Evolutionary conservation across 1,140 invertebrate genomes (phyloP).

Genomic region (Globodera ellingtonae): DNA sequence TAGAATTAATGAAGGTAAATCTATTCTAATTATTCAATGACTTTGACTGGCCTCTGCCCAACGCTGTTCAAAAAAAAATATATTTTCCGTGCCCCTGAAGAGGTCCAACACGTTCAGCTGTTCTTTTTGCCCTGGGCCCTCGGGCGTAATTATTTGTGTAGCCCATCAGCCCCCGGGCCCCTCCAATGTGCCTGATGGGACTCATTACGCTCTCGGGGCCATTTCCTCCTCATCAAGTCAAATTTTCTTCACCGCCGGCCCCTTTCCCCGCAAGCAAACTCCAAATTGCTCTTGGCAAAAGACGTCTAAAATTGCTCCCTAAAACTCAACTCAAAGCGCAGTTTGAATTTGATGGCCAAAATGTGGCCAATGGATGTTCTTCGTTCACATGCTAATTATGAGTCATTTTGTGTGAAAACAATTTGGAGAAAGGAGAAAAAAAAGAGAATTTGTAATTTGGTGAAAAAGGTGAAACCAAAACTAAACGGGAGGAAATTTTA

Average conservation of each 20-base stretch:
- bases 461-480: too few species aligned
- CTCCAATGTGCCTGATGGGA: background rate
- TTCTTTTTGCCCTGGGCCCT: background rate
- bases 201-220: background rate
- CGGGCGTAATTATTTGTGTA: constrained; percentile 4
- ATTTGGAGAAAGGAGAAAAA: background rate
- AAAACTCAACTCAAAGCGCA: background rate
- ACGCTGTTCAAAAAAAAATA: background rate
- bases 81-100: background rate
- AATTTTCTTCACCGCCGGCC: background rate
- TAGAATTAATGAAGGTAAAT: too few species aligned
- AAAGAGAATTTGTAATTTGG: background rate
- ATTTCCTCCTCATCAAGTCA: background rate
- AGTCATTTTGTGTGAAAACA: too few species aligned
- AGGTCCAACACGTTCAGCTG: constrained; percentile 14
- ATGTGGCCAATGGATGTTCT: background rate
- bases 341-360: background rate
- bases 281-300: background rate
- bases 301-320: constrained; percentile 1
- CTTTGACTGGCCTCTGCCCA: too few species aligned
- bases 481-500: background rate
- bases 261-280: background rate
- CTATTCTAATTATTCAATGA: too few species aligned
- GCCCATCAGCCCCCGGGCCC: background rate
- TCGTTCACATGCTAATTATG: too few species aligned